Evolutionary conservation across 2,113 vertebrate genomes (phyloP), one percentile per base, ranked within the genome.

Genomic region (Chroicocephalus ridibundus): DNA sequence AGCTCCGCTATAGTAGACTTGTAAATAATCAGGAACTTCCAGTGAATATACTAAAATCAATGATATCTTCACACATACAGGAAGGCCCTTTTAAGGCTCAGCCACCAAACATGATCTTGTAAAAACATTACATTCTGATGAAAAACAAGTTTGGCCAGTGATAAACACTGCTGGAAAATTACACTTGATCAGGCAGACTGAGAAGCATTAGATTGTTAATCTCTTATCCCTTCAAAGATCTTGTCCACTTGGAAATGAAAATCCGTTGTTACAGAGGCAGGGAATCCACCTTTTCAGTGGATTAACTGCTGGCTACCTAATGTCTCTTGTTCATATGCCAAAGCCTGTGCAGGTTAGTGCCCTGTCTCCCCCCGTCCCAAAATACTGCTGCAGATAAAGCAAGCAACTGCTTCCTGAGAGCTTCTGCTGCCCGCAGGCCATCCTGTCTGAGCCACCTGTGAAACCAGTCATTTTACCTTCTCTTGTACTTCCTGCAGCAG

Each of bases 401-500:
- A 4, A 82, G 49, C 27, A 58, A 54, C 34, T 81, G 47, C 26
- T 82, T 77, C 61, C 88, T 76, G 82, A 26, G 36, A 57, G 36
- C 74, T 88, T 82, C 84, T 88, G 6, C 70, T 94, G 62, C 93
- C 92, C 5, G 60, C 71, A 86, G 96, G 95, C 90, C 89, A 86
- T 83, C n/a, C 47, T 62, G 66, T 42, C 90, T 72, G 62, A 86
- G 76, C 92, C 72, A 95, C 79, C 93, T 96, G 64, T 85, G 88
- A 83, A 94, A 97, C 66, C 83, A 91, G 94, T 96, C 87, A 52
- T 71, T 96, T 94, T 76, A 82, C 93, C 96, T 91, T 84, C 96
- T 78, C 92, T 69, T 42, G 26, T 20, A 49, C 55, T 90, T 85
- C 88, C 88, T 97, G 70, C 86, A 90, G 79, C 81, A 83, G 64